Conservation (phyloP, 2,113 vertebrate genomes). For the human region DNA sequence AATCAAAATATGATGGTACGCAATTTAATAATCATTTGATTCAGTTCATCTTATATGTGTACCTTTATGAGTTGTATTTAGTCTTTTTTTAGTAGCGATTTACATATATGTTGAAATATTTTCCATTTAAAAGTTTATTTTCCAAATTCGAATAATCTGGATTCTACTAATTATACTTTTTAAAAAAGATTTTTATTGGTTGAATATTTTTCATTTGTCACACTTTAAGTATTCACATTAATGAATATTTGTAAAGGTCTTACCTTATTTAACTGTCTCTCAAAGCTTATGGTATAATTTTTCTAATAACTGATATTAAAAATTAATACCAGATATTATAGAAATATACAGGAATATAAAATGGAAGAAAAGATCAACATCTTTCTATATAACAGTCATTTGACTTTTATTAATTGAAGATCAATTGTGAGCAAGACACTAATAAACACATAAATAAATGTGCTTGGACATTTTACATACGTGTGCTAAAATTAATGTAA, state of each 20-base stretch:
- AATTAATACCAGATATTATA: neutral
- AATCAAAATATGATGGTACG: neutral
- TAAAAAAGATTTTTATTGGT: neutral
- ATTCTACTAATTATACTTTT: neutral
- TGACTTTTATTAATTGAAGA: neutral
- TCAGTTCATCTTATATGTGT: neutral
- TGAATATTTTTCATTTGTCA: neutral
- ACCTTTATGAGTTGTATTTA: neutral
- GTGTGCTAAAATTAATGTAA: neutral
- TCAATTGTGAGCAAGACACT: neutral
- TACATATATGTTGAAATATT: neutral
- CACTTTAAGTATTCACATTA: neutral
- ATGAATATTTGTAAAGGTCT: neutral
- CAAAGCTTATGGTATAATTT: neutral
- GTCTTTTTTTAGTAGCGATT: neutral
- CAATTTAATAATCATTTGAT: constrained; percentile 5
- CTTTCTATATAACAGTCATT: neutral
- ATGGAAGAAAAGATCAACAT: neutral
- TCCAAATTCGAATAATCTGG: neutral
- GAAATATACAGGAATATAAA: neutral
- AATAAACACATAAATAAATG: neutral
- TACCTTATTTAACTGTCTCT: neutral
- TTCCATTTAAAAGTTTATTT: neutral
- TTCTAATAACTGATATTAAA: neutral
- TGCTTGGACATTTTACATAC: neutral